A percentile compares a stretch with the other conserved stretches of the same genome.
These are phyloP conservation scores for Gopherus flavomarginatus DNA, from an alignment of 2,113 vertebrate genomes.

Conservation along the genomic window DNA sequence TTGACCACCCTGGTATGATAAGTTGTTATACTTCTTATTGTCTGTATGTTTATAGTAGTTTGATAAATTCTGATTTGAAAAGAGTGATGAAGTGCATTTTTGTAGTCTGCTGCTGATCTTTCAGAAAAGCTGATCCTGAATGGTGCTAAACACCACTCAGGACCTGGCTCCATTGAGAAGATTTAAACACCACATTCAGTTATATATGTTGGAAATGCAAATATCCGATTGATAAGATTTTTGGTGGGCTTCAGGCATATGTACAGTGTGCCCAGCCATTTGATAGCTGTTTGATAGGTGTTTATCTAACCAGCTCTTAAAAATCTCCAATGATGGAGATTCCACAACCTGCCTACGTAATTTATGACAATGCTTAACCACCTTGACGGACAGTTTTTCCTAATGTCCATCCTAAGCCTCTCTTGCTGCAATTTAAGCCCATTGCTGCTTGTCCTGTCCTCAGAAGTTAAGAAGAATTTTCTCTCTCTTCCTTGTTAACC, in stretches of 20 bases:
- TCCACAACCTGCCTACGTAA: no score
- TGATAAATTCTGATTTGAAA: conserved; percentile 46
- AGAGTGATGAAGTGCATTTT: not conserved
- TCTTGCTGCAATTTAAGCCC: no score
- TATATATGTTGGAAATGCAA: not conserved
- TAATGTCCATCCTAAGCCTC: no score
- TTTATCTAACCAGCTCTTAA: no score
- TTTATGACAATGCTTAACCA: no score
- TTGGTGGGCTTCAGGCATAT: not conserved
- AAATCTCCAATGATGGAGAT: no score
- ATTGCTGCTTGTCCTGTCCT: no score
- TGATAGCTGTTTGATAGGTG: not conserved
- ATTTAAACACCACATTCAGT: not conserved
- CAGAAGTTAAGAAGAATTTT: no score
- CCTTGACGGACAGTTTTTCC: no score
- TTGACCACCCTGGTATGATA: conserved; percentile 91
- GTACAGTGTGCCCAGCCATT: not conserved
- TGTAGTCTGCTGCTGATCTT: not conserved
- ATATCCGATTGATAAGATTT: not conserved
- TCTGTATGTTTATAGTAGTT: conserved; percentile 27
- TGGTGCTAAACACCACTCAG: not conserved
- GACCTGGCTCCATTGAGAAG: not conserved
- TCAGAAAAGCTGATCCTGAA: not conserved
- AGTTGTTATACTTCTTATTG: conserved; percentile 7
- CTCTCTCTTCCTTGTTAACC: no score